Evolutionary conservation across 1,140 invertebrate genomes (phyloP).

Genomic region (Panonychus citri): DNA sequence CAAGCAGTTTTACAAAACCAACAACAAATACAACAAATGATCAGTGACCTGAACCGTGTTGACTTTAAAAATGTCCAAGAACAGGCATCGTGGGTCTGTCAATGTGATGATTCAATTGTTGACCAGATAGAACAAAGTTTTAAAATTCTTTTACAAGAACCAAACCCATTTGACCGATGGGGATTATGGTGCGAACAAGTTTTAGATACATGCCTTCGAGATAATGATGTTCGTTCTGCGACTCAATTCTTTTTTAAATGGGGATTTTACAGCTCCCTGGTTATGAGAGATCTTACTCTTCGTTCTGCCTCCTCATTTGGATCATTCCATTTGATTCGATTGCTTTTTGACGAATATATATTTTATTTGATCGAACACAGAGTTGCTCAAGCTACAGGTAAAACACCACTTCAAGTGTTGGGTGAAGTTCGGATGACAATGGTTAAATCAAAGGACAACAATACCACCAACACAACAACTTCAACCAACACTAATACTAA

Average conservation of each 20-base stretch:
- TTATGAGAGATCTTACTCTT: conserved; percentile 78
- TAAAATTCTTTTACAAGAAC: conserved; percentile 70
- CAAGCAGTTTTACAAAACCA: conserved; percentile 84
- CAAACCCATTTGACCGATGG: conserved; percentile 88
- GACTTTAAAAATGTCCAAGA: conserved; percentile 88
- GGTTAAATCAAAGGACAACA: no score
- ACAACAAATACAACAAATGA: conserved; percentile 87
- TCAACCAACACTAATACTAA: no score
- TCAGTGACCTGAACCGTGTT: conserved; percentile 83
- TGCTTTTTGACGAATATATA: conserved; percentile 98
- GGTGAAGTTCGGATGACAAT: conserved; percentile 4
- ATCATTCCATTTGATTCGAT: conserved; percentile 88
- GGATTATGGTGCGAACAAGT: conserved; percentile 84
- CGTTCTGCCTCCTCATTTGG: conserved; percentile 93
- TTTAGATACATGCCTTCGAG: conserved; percentile 57
- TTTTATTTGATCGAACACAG: conserved; percentile 93
- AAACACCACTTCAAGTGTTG: conserved; percentile 45
- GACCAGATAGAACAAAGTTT: conserved; percentile 73
- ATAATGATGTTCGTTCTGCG: conserved; percentile 19
- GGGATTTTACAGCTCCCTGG: conserved; percentile 96
- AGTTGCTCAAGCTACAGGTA: conserved; percentile 65
- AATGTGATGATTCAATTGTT: conserved; percentile 67
- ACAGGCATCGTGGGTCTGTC: conserved; percentile 89
- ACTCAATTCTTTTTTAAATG: conserved; percentile 89
- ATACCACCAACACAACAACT: neutral